phyloP scores from a whole-genome alignment of 2,797 vertebrate genomes.

The Eulemur rubriventer region DNA sequence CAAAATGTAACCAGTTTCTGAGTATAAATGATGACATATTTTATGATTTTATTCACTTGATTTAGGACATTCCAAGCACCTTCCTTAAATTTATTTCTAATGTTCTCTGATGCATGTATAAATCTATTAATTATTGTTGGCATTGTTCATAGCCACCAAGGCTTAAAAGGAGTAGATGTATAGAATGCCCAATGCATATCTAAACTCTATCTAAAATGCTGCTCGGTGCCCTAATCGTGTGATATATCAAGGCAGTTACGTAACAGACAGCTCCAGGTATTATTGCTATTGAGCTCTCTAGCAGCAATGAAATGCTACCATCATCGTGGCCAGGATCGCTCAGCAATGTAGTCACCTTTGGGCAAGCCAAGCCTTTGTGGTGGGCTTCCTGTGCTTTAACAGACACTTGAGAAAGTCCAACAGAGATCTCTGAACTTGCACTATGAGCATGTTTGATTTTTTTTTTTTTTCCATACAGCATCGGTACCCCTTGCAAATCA shows the following conservation, averaged over 20 bases:
- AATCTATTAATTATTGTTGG: neutral
- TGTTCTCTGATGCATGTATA: neutral
- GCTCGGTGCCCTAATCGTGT: neutral
- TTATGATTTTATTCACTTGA: neutral
- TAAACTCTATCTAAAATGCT: neutral
- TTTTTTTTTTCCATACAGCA: neutral
- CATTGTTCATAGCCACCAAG: neutral
- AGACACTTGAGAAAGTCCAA: neutral
- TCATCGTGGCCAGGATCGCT: neutral
- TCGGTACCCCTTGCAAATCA: neutral
- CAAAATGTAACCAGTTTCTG: neutral
- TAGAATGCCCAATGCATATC: neutral
- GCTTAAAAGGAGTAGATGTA: neutral
- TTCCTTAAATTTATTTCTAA: neutral
- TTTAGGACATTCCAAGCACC: neutral
- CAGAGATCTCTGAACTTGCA: neutral
- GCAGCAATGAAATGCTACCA: neutral
- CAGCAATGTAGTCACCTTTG: neutral
- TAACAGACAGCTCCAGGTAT: neutral
- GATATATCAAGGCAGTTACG: neutral
- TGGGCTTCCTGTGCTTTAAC: neutral
- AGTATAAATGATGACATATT: neutral
- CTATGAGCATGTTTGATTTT: neutral
- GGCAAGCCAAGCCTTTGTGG: neutral
- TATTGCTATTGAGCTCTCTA: neutral